Conservation (phyloP, 2,797 vertebrate species). For the Cynodonichthys magdalenae region DNA sequence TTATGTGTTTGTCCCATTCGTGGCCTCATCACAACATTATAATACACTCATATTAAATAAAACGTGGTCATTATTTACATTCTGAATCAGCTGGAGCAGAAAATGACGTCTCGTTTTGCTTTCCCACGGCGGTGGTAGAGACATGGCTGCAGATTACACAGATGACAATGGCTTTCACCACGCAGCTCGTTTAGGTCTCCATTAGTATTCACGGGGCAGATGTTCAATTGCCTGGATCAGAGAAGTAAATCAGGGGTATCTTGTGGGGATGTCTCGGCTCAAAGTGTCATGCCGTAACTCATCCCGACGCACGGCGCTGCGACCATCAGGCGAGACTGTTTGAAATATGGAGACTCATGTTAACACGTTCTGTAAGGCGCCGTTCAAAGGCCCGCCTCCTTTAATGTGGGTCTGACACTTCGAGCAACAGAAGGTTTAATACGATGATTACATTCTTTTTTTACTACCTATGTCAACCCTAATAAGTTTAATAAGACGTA, state of each 20-base stretch:
- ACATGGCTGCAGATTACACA: slow-evolving; percentile 44
- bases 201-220: slow-evolving; percentile 62
- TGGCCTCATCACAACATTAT: not conserved
- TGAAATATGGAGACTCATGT: slow-evolving; percentile 45
- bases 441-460: slow-evolving; percentile 12
- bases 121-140: slow-evolving; percentile 35
- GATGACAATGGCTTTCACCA: slow-evolving; percentile 42
- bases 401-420: slow-evolving; percentile 37
- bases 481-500: slow-evolving; percentile 7
- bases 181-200: slow-evolving; percentile 38
- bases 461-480: not conserved
- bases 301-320: slow-evolving; percentile 36
- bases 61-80: slow-evolving; percentile 14
- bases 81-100: slow-evolving; percentile 7
- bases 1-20: not conserved
- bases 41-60: slow-evolving; percentile 24
- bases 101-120: slow-evolving; percentile 42
- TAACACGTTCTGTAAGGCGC: slow-evolving; percentile 20
- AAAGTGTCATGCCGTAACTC: slow-evolving; percentile 54
- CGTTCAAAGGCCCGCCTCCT: slow-evolving; percentile 22
- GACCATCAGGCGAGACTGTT: slow-evolving; percentile 32
- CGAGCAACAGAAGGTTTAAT: slow-evolving; percentile 28
- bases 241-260: slow-evolving; percentile 55
- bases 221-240: slow-evolving; percentile 57
- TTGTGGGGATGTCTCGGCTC: slow-evolving; percentile 37